Percentiles rank a stretch among this genome's conserved stretches.
phyloP scores from a whole-genome alignment of 2,113 vertebrate species.

The Chlorodrepanis virens region DNA sequence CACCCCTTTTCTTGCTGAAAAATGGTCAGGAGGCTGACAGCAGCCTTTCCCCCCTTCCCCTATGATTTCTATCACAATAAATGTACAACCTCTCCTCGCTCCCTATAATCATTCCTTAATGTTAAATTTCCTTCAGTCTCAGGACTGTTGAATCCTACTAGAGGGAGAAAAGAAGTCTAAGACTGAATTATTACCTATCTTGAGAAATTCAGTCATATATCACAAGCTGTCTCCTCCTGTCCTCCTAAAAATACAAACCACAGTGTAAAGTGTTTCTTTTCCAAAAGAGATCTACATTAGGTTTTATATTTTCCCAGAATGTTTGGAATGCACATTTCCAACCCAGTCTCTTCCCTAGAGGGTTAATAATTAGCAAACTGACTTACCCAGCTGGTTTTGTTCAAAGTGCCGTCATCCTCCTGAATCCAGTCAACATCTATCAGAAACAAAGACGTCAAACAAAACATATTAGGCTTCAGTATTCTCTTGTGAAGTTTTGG shows the following conservation, averaged over 20 bases:
- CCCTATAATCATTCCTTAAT: not conserved
- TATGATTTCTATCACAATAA: not conserved
- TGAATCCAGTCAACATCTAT: slow-evolving; percentile 54
- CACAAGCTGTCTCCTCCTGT: not conserved
- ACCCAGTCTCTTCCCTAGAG: slow-evolving; percentile 3
- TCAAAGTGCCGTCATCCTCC: slow-evolving; percentile 44
- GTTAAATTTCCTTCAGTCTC: not conserved
- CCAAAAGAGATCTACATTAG: not conserved
- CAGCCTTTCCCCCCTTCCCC: fast-evolving
- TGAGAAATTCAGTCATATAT: not conserved
- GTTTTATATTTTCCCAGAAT: not conserved
- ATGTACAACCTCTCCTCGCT: not conserved
- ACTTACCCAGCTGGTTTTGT: slow-evolving; percentile 36
- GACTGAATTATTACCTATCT: not conserved
- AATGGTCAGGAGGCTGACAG: not conserved
- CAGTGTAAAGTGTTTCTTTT: not conserved
- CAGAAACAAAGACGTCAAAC: slow-evolving; percentile 62
- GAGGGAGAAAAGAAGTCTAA: not conserved
- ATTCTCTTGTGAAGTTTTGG: slow-evolving; percentile 31
- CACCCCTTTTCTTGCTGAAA: not conserved
- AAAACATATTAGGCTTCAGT: slow-evolving; percentile 48
- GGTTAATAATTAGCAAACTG: slow-evolving; percentile 56
- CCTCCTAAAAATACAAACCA: not conserved
- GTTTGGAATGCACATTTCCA: slow-evolving; percentile 35
- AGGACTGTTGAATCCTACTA: not conserved